Percentiles rank a stretch among this genome's conserved stretches.
phyloP scores from a whole-genome alignment of 2,797 vertebrate genomes.

The Hemitrygon akajei region DNA sequence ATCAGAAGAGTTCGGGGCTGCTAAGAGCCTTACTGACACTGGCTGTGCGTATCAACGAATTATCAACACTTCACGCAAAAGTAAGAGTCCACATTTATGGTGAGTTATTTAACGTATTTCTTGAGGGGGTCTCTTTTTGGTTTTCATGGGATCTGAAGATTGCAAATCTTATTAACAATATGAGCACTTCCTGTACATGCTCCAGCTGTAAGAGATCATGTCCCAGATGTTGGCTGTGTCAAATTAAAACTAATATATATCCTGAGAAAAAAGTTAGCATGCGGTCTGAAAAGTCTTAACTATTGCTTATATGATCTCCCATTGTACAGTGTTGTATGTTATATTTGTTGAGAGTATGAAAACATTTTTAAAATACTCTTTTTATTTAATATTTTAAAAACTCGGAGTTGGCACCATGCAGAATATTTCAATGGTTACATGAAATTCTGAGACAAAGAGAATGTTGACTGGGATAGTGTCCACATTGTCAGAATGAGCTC shows the following conservation, averaged over 20 bases:
- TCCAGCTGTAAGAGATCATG: not conserved
- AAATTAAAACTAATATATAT: not conserved
- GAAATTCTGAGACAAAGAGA: not conserved
- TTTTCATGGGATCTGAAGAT: not conserved
- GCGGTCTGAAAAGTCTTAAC: not conserved
- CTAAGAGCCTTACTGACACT: not conserved
- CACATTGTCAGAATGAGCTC: not conserved
- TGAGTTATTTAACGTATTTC: not conserved
- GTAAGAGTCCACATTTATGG: not conserved
- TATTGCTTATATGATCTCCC: not conserved
- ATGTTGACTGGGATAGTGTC: not conserved
- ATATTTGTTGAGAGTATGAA: not conserved
- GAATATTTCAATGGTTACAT: not conserved
- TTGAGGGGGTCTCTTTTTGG: not conserved
- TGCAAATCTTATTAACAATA: constrained; percentile 20
- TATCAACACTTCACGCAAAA: not conserved
- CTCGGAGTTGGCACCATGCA: no score
- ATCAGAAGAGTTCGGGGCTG: not conserved
- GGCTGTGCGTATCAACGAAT: not conserved
- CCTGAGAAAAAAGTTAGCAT: not conserved
- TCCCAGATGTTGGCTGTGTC: not conserved
- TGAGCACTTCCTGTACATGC: not conserved
- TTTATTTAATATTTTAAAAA: not conserved
- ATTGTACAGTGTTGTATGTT: not conserved
- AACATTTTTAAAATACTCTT: not conserved